These are phyloP conservation scores for Parelbella ahira DNA, from an alignment of 2,888 invertebrate genomes.

Conservation along the genomic window DNA sequence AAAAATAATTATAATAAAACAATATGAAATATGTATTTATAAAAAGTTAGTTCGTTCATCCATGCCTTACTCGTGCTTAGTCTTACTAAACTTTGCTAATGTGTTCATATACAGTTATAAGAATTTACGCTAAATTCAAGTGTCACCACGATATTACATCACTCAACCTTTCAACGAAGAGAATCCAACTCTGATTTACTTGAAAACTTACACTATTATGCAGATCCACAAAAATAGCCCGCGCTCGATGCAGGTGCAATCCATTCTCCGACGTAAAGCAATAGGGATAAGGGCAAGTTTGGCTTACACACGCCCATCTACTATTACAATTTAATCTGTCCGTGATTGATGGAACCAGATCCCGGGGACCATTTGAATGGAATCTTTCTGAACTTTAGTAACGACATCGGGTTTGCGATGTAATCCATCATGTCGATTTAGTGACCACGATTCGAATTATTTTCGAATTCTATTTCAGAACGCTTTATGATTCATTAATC, in stretches of 20 bases:
- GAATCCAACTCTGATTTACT: slow-evolving; percentile 8
- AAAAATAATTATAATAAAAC: too few relatives aligned
- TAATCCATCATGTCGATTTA: neutral
- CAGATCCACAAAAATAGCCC: slow-evolving; percentile 16
- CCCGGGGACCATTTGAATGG: slow-evolving; percentile 1
- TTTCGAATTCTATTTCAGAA: too few relatives aligned
- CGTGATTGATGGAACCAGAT: slow-evolving; percentile 16
- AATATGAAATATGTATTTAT: too few relatives aligned
- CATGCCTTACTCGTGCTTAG: too few relatives aligned
- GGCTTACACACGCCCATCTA: neutral
- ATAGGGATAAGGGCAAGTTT: neutral
- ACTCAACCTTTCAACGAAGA: neutral
- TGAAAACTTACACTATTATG: slow-evolving; percentile 22
- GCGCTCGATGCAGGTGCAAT: neutral
- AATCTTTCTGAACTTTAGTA: neutral
- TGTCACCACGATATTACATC: neutral
- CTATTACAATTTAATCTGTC: slow-evolving; percentile 11
- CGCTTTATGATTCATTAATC: too few relatives aligned
- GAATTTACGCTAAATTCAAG: neutral
- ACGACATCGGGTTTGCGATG: neutral
- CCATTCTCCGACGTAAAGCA: neutral
- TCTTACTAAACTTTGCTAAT: too few relatives aligned
- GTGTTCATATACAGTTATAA: neutral
- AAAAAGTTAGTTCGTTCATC: too few relatives aligned
- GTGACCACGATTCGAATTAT: too few relatives aligned